Percentiles rank a stretch among this genome's conserved stretches.
phyloP scores from a whole-genome alignment of 2,888 invertebrate species.

The Blastobasis lacticolella region DNA sequence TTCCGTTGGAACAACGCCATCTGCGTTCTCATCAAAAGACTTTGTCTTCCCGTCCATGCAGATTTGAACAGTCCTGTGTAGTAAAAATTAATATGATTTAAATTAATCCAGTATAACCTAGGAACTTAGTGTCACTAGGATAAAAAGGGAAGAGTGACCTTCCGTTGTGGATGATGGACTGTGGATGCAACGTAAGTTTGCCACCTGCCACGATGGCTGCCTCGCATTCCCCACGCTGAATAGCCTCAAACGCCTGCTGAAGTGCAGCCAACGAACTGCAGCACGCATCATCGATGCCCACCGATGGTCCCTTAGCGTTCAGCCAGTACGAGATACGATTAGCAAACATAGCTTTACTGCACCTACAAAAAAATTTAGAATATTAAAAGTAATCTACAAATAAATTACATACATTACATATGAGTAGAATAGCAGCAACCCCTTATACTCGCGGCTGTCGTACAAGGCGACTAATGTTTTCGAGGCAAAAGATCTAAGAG shows the following conservation, averaged over 20 bases:
- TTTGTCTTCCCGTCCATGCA: constrained; percentile 88
- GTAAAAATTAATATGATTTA: too few relatives aligned
- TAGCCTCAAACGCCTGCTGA: constrained; percentile 39
- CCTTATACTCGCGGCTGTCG: too few relatives aligned
- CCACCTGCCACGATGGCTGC: constrained; percentile 77
- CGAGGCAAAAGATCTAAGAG: too few relatives aligned
- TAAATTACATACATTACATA: too few relatives aligned
- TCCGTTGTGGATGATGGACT: constrained; percentile 38
- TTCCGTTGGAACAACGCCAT: constrained; percentile 86
- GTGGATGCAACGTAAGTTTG: constrained; percentile 73
- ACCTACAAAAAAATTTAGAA: constrained; percentile 22
- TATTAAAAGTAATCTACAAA: too few relatives aligned
- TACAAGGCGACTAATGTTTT: too few relatives aligned
- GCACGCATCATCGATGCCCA: constrained; percentile 41
- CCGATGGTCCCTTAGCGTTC: constrained; percentile 50
- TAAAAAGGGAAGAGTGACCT: constrained; percentile 24
- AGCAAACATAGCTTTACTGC: constrained; percentile 49
- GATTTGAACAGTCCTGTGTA: constrained; percentile 45
- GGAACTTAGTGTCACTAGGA: not conserved
- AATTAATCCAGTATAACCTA: too few relatives aligned
- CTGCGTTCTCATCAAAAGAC: constrained; percentile 86
- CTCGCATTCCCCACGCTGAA: constrained; percentile 44
- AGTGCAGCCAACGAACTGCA: constrained; percentile 41
- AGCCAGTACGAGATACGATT: constrained; percentile 60
- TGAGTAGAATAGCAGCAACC: too few relatives aligned